Conservation (phyloP, 2,888 invertebrate genomes). For the Odontothrips loti region DNA sequence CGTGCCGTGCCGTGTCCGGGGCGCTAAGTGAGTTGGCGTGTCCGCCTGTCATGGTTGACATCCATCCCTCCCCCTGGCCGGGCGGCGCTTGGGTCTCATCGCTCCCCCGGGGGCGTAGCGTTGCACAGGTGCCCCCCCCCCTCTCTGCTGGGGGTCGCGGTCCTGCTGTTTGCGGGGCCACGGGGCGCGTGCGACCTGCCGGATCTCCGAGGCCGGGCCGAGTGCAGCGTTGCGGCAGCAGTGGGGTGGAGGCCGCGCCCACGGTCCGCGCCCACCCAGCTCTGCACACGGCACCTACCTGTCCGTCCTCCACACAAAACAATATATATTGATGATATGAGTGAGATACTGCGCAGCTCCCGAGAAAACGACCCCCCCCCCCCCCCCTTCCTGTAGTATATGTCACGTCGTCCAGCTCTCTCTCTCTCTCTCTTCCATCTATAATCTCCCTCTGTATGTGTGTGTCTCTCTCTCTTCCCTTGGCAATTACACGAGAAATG, state of each 20-base stretch:
- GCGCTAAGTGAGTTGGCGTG: constrained; percentile 10
- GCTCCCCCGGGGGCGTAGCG: no score
- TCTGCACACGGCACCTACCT: neutral
- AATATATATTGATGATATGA: constrained; percentile 17
- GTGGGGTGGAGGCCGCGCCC: no score
- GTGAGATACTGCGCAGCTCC: neutral
- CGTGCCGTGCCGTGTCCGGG: neutral
- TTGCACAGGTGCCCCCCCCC: no score
- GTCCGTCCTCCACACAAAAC: neutral
- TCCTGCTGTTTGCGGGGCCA: no score
- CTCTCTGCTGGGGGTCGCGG: no score
- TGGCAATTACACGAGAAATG: neutral
- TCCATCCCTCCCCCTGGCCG: neutral
- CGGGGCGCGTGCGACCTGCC: no score
- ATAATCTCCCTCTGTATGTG: neutral
- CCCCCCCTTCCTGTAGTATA: neutral
- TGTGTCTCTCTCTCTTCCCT: neutral
- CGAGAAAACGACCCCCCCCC: neutral
- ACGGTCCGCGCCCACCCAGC: no score
- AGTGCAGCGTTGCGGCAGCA: no score
- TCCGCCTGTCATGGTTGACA: constrained; percentile 22
- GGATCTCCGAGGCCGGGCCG: no score
- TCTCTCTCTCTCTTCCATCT: neutral
- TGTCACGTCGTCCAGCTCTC: neutral
- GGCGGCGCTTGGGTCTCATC: no score